These are phyloP conservation scores for Polymixis lichenea DNA, from an alignment of 2,888 invertebrate species.

Conservation along the genomic window DNA sequence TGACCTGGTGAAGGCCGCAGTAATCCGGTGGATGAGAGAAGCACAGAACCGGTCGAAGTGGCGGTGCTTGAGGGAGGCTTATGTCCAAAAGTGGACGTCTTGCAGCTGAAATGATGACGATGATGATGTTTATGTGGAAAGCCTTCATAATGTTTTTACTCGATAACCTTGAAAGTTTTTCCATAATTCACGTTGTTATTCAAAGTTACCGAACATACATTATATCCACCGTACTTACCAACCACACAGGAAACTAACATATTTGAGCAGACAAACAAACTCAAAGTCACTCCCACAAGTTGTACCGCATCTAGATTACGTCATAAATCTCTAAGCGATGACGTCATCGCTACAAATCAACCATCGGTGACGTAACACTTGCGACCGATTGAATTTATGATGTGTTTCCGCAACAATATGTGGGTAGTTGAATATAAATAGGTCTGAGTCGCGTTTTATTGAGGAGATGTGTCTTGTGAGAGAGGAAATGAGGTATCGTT, in stretches of 20 bases:
- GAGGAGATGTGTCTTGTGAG: constrained; percentile 28
- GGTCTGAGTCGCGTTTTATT: constrained; percentile 47
- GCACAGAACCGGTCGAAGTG: no score
- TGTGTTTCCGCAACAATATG: constrained; percentile 63
- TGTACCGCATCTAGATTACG: constrained; percentile 34
- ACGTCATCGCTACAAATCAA: constrained; percentile 68
- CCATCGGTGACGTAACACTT: constrained; percentile 61
- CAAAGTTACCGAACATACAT: not conserved
- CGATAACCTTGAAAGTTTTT: not conserved
- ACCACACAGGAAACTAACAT: not conserved
- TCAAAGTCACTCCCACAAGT: constrained; percentile 39
- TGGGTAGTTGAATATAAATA: constrained; percentile 65
- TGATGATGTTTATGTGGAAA: no score
- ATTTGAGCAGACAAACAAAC: constrained; percentile 32
- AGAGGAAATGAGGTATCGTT: constrained; percentile 20
- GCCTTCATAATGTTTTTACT: not conserved
- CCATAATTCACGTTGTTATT: not conserved
- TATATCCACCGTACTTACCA: constrained; percentile 1
- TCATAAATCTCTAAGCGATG: constrained; percentile 59
- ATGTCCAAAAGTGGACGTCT: no score
- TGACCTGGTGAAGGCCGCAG: no score
- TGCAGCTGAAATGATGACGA: no score
- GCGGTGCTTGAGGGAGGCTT: no score
- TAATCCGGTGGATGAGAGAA: no score
- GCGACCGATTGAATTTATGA: constrained; percentile 67